phyloP scores from a whole-genome alignment of 2,888 invertebrate species.

The Pammene fasciana region DNA sequence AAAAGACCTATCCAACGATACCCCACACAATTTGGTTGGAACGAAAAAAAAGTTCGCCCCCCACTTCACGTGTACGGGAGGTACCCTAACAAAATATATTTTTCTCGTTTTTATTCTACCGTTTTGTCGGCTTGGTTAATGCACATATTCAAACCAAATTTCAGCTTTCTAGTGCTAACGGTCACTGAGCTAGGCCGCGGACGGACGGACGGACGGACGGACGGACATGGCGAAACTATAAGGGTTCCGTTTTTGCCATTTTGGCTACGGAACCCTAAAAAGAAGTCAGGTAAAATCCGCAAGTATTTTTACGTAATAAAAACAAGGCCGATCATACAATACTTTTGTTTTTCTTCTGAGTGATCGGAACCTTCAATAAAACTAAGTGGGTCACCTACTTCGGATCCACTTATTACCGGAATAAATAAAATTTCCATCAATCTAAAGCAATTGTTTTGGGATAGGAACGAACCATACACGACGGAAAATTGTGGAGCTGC shows the following conservation, averaged over 20 bases:
- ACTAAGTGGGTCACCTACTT: conserved; percentile 33
- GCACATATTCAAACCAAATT: no score
- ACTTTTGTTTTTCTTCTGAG: conserved; percentile 5
- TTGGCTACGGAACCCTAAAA: no score
- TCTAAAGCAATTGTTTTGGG: conserved; percentile 21
- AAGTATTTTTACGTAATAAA: background rate
- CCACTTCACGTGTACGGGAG: no score
- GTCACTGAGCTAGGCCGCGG: no score
- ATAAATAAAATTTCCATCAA: conserved; percentile 29
- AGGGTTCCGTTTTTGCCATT: no score
- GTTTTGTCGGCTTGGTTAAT: no score
- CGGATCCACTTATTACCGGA: conserved; percentile 27
- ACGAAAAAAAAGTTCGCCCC: no score
- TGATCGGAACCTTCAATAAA: conserved; percentile 14
- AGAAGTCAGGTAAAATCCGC: background rate
- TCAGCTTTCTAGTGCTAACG: no score
- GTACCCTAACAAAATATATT: no score
- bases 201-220: background rate
- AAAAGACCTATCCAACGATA: no score
- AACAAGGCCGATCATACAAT: background rate
- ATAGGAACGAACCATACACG: background rate
- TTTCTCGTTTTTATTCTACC: no score
- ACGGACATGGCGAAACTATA: background rate
- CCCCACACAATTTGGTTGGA: no score
- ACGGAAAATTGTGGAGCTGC: background rate